Evolutionary conservation across 2,888 invertebrate genomes (phyloP).

Genomic region (Agrotis segetum): DNA sequence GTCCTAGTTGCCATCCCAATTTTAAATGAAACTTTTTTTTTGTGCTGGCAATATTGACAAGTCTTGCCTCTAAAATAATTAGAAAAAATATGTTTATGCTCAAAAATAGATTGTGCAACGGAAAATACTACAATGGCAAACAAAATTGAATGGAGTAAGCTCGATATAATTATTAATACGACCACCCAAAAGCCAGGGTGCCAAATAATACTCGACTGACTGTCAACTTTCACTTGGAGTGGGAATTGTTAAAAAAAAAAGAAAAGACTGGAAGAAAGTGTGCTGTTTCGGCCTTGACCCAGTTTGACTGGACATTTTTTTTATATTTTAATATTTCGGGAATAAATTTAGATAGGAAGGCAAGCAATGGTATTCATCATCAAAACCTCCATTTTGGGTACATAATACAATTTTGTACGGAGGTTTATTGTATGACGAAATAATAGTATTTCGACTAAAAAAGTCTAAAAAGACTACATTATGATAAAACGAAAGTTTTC

Average conservation of each 20-base stretch:
- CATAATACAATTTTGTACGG: slow-evolving; percentile 24
- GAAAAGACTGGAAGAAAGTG: slow-evolving; percentile 42
- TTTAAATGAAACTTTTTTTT: slow-evolving; percentile 10
- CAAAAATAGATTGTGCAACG: not conserved
- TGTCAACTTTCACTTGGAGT: slow-evolving; percentile 11
- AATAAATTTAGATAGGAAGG: not conserved
- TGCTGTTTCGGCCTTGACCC: slow-evolving; percentile 34
- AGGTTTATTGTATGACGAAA: slow-evolving; percentile 6
- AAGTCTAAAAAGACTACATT: not conserved
- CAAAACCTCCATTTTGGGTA: slow-evolving; percentile 8
- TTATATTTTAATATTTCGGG: slow-evolving; percentile 14
- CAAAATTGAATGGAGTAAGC: slow-evolving; percentile 18
- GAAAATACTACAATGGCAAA: not conserved
- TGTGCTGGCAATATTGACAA: not conserved
- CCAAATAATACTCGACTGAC: slow-evolving; percentile 41
- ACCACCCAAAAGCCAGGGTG: slow-evolving; percentile 34
- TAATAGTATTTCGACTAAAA: not conserved
- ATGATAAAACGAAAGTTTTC: not conserved
- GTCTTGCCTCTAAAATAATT: not conserved
- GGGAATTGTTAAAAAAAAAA: slow-evolving; percentile 1
- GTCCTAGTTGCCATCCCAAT: no score
- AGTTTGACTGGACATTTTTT: slow-evolving; percentile 36
- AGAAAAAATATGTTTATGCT: no score
- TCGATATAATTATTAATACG: not conserved
- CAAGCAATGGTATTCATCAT: slow-evolving; percentile 5